A percentile compares a stretch with the other conserved stretches of the same genome.
Conservation (phyloP, 2,113 vertebrate genomes). For the Willisornis vidua region DNA sequence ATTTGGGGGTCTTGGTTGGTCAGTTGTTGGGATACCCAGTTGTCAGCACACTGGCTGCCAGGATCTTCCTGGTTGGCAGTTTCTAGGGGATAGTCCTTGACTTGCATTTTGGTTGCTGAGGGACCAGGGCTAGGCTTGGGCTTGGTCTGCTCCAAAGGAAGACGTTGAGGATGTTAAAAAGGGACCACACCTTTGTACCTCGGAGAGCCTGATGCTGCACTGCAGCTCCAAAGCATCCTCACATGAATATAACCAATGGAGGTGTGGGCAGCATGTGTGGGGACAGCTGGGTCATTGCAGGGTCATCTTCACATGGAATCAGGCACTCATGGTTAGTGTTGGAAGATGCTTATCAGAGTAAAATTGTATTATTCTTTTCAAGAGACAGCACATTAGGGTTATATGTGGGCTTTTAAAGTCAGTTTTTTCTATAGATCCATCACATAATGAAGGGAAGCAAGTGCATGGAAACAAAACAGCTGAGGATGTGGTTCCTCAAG, state of each 20-base stretch:
- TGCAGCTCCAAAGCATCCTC: not conserved
- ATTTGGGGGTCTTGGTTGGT: not conserved
- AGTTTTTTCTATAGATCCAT: not conserved
- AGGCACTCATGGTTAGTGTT: not conserved
- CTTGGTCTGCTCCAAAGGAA: not conserved
- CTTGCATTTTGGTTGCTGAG: not conserved
- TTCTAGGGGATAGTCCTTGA: not conserved
- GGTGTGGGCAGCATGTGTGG: rapidly evolving
- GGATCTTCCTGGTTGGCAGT: not conserved
- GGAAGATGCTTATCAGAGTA: not conserved
- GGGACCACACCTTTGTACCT: not conserved
- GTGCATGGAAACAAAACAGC: not conserved
- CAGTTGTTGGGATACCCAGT: not conserved
- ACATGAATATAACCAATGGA: rapidly evolving
- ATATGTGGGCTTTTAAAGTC: not conserved
- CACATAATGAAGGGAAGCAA: not conserved
- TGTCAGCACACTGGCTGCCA: rapidly evolving
- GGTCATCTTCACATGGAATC: not conserved
- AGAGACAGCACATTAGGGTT: not conserved
- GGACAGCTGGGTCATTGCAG: rapidly evolving
- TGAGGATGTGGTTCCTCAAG: not conserved
- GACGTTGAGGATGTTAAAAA: not conserved
- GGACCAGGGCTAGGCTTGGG: not conserved
- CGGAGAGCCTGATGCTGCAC: not conserved
- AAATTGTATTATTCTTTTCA: not conserved